Base-by-base conservation (phyloP, 2,888 invertebrate genomes). In the Drosophila anceps region DNA sequence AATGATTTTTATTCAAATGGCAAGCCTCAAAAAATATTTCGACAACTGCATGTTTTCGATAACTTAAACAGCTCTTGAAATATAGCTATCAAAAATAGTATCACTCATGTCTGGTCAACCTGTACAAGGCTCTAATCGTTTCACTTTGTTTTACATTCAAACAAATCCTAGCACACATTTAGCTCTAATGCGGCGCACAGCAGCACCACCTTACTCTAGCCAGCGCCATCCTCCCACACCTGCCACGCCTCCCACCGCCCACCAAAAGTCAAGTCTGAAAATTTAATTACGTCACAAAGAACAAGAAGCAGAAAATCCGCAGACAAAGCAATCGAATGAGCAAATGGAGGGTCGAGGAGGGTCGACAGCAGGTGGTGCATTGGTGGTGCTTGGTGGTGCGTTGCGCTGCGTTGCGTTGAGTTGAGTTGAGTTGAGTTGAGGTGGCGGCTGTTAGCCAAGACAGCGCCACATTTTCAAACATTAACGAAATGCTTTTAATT, bases 401-500 rank as follows among this genome's bases (percentile, higher is more conserved):
- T 4, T 27, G 54, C 3, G n/a, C 4, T 4, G 8, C 46, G 53
- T 35, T 27, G 24, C 46, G 53, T 35, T 27, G 24, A 18, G 35
- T 53, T 41, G 41, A 20, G 53, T 35, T 27, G 24, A 18, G 35
- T 53, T 41, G 41, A 20, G 46, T 41, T 24, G 31, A 50, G 58
- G 51, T 33, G 51, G 71, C 46, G 27, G 9, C 46, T 13, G 44
- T 12, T 48, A 0, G 48, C 72, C 63, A 73, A 65, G 72, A 69
- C 64, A 69, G 68, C 68, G 79, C 68, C 79, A 79, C 82, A 86
- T 77, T 84, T 86, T 86, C 75, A 68, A 77, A 69, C 81, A 81
- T 86, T 82, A 79, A 86, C 81, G 85, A 81, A 85, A 85, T 83
- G 85, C 85, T 87, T 84, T 87, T 87, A 87, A 87, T 87, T 85